phyloP scores from a whole-genome alignment of 1,140 invertebrate genomes.

The Lordiphosa stackelbergi region DNA sequence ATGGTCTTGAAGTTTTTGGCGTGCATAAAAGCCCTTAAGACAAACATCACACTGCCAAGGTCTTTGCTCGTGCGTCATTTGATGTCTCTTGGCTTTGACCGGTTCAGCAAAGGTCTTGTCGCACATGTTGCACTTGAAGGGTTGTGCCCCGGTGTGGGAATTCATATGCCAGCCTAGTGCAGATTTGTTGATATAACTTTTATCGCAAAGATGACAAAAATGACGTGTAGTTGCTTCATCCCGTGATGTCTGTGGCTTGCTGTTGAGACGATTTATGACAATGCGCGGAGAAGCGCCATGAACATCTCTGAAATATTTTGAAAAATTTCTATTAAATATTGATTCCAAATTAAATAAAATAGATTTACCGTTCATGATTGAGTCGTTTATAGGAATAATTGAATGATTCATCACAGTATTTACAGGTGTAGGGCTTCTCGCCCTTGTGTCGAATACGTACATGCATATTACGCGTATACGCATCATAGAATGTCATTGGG shows the following conservation, averaged over 20 bases:
- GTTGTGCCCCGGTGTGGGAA: conserved; percentile 25
- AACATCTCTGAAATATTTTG: conserved; percentile 29
- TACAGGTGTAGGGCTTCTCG: conserved; percentile 43
- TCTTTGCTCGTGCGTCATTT: conserved; percentile 47
- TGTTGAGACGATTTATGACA: conserved; percentile 37
- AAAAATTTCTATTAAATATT: neutral
- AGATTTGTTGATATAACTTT: conserved; percentile 53
- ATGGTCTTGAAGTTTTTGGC: conserved; percentile 33
- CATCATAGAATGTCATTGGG: conserved; percentile 50
- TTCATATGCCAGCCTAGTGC: conserved; percentile 44
- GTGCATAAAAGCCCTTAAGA: conserved; percentile 45
- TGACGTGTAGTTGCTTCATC: conserved; percentile 16
- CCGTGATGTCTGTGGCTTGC: conserved; percentile 14
- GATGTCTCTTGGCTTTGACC: conserved; percentile 42
- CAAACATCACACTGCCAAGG: conserved; percentile 55
- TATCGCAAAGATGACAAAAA: conserved; percentile 40
- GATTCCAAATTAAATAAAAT: neutral
- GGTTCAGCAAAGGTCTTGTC: conserved; percentile 46
- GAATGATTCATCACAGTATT: conserved; percentile 40
- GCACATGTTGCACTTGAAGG: conserved; percentile 45
- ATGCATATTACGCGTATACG: conserved; percentile 60
- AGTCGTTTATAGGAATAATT: conserved; percentile 41
- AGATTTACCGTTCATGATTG: conserved; percentile 43
- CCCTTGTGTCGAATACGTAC: conserved; percentile 48
- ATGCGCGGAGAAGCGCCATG: conserved; percentile 46